Percentiles rank a stretch among this genome's conserved stretches.
These are phyloP conservation scores for Corythornis vintsioides DNA, from an alignment of 2,113 vertebrate genomes.

Conservation along the genomic window DNA sequence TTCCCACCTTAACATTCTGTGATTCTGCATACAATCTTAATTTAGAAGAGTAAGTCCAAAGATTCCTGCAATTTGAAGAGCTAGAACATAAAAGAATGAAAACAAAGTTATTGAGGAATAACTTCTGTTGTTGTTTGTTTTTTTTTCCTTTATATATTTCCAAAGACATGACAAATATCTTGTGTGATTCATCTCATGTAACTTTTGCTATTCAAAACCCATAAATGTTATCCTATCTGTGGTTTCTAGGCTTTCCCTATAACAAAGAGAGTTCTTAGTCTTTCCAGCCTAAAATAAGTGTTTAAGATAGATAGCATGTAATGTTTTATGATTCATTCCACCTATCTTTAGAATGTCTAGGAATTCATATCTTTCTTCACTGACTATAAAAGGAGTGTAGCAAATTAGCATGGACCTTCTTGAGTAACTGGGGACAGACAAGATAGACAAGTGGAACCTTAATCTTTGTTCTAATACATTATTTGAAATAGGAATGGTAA, in stretches of 20 bases:
- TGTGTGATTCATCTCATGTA: neutral
- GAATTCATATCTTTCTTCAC: conserved; percentile 9
- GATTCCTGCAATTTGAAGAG: neutral
- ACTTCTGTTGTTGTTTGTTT: accelerated
- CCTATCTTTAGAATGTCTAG: conserved; percentile 45
- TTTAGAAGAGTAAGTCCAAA: neutral
- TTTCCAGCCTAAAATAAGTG: conserved; percentile 15
- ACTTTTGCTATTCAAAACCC: neutral
- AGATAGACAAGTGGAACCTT: conserved; percentile 25
- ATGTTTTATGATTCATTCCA: conserved; percentile 52
- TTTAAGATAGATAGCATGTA: conserved; percentile 37
- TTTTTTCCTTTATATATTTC: neutral
- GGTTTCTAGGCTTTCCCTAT: neutral
- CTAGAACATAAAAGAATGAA: neutral
- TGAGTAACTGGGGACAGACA: conserved; percentile 21
- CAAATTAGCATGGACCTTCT: conserved; percentile 36
- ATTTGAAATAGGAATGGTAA: conserved; percentile 32
- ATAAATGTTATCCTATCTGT: neutral
- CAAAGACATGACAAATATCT: neutral
- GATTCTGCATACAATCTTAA: neutral
- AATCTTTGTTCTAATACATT: neutral
- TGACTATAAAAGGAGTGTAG: conserved; percentile 1
- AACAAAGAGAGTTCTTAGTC: neutral
- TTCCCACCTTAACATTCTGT: too few species aligned
- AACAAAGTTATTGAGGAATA: neutral